Evolutionary conservation across 2,113 vertebrate species (phyloP).

Genomic region (Terrapene triunguis): DNA sequence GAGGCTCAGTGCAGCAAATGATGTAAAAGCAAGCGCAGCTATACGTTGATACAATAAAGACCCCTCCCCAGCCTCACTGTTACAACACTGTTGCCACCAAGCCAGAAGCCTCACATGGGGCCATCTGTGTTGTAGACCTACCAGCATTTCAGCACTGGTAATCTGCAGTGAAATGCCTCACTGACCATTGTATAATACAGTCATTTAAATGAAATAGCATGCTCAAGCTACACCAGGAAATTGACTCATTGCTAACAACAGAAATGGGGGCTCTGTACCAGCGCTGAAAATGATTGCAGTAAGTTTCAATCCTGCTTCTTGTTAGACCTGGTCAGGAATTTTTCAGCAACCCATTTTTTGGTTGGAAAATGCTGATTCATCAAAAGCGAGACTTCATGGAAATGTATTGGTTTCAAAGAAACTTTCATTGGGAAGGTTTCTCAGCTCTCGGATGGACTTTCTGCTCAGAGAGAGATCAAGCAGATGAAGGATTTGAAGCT

Average conservation of each 20-base stretch:
- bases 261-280: background rate
- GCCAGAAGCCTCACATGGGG: background rate
- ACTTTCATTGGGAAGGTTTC: too few species aligned
- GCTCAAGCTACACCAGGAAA: background rate
- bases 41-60: background rate
- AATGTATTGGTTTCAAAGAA: too few species aligned
- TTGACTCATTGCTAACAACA: rapidly evolving
- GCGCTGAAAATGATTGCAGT: background rate
- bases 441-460: too few species aligned
- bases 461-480: too few species aligned
- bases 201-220: background rate
- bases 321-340: background rate
- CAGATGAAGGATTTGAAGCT: too few species aligned
- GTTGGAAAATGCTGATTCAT: too few species aligned
- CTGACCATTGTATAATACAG: background rate
- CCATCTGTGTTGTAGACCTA: background rate
- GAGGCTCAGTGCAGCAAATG: background rate
- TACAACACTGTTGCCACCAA: background rate
- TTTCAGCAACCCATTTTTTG: too few species aligned
- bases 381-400: too few species aligned
- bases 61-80: rapidly evolving
- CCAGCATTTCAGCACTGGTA: rapidly evolving
- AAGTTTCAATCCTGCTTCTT: background rate
- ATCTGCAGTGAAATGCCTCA: background rate
- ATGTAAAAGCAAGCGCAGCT: background rate